Percentiles rank a stretch among this genome's conserved stretches.
phyloP scores from a whole-genome alignment of 37 sponge, comb jelly and placozoan genomes.

The Hormiphora californensis region DNA sequence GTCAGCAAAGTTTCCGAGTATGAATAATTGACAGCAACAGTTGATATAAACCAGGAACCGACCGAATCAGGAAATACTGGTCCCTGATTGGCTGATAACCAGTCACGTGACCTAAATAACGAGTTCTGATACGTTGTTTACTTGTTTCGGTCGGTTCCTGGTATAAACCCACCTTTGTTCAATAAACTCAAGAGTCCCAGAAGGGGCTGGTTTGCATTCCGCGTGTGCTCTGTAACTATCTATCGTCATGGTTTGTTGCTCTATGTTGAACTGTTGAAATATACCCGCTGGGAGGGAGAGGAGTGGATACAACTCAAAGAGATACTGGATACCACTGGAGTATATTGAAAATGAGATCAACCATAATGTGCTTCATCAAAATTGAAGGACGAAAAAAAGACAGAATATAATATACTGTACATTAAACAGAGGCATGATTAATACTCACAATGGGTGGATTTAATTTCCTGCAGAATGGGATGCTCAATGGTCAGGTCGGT shows the following conservation, averaged over 20 bases:
- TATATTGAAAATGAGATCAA: not conserved
- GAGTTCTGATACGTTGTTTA: too few relatives aligned
- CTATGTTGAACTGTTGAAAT: slow-evolving; percentile 89
- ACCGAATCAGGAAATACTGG: too few relatives aligned
- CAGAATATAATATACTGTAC: not conserved
- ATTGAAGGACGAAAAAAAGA: not conserved
- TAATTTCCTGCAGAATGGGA: slow-evolving; percentile 31
- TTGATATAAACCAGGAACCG: too few relatives aligned
- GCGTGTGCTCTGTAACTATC: slow-evolving; percentile 65
- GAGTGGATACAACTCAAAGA: not conserved
- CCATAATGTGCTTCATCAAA: too few relatives aligned
- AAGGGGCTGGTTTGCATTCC: slow-evolving; percentile 54
- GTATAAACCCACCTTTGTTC: slow-evolving; percentile 29
- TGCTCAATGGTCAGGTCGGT: not conserved
- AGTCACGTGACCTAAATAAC: too few relatives aligned
- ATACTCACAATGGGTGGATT: slow-evolving; percentile 8
- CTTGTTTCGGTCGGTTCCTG: too few relatives aligned
- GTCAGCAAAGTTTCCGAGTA: too few relatives aligned
- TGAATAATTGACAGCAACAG: too few relatives aligned
- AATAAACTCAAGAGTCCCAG: slow-evolving; percentile 20
- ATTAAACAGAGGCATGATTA: not conserved
- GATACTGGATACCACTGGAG: not conserved
- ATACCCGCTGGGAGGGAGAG: slow-evolving; percentile 57
- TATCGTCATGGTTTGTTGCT: slow-evolving; percentile 71
- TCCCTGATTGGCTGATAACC: too few relatives aligned